Evolutionary conservation across 2,797 vertebrate genomes (phyloP), one percentile per base, ranked within the genome.

Genomic region (Malacoctenus gilli): DNA sequence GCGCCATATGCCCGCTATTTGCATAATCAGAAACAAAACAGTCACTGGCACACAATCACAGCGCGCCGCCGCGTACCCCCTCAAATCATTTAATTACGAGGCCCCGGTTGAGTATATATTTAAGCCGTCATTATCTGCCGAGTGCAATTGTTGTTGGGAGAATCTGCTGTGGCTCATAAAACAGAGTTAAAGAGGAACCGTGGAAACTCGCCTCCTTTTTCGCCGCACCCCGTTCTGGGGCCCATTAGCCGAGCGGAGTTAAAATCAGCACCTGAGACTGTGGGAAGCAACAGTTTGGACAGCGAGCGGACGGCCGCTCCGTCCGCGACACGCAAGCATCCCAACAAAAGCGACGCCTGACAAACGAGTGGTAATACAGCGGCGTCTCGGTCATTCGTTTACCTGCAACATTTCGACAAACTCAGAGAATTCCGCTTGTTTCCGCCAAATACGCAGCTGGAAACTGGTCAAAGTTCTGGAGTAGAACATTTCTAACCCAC

Each of bases 11-110:
- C 61, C 57, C 69, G 23, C 66, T 68, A 82, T 88, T 84, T 85
- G 66, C 82, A 86, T 87, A 82, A 80, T 83, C 79, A 79, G 65
- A 87, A 89, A 86, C 80, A 87, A 89, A 89, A 82, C 80, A 74
- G 74, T 85, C 67, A 79, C 84, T 89, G 87, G 87, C 84, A 69
- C 63, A 79, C 66, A 82, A 91, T 88, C 85, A 87, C 81, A 88
- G 85, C 84, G 82, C 80, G 10, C 80, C 69, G 82, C 80, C 69
- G 82, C 82, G 65, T 70, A 68, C 52, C 75, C 83, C 80, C 83
- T 83, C 77, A 78, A 87, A 90, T 89, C 79, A 87, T 89, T 90
- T 85, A 81, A 89, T 90, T 91, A 89, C 68, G 49, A 80, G 74
- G 77, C 71, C 84, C 75, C 77, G 71, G 82, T 77, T 77, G 85